Conservation (phyloP, 2,113 vertebrate genomes). For the Verasper variegatus region DNA sequence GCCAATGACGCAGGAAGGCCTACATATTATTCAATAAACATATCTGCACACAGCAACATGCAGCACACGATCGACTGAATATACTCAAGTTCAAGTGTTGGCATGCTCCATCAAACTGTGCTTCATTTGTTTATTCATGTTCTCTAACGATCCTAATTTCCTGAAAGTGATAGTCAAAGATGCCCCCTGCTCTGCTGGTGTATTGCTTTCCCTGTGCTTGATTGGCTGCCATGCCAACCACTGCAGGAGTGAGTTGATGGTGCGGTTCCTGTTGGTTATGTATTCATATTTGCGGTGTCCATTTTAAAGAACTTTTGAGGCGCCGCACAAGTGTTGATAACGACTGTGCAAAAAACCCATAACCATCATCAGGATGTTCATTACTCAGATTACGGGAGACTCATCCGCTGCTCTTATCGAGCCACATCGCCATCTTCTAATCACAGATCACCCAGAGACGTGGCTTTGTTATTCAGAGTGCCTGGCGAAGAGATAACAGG, state of each 20-base stretch:
- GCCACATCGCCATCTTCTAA: constrained; percentile 9
- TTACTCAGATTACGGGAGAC: constrained; percentile 17
- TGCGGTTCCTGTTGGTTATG: not conserved
- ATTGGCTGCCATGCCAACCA: constrained; percentile 15
- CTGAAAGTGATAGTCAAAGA: not conserved
- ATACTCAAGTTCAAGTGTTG: not conserved
- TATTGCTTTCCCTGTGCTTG: not conserved
- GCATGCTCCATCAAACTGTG: not conserved
- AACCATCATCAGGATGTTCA: constrained; percentile 19
- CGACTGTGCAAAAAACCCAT: constrained; percentile 3
- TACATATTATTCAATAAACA: not conserved
- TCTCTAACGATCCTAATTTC: not conserved
- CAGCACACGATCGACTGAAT: not conserved
- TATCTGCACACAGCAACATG: not conserved
- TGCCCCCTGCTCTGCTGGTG: not conserved
- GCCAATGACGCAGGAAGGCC: not conserved
- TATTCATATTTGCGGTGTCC: not conserved
- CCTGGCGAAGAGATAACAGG: constrained; percentile 48
- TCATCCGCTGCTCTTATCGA: constrained; percentile 11
- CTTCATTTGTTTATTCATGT: not conserved
- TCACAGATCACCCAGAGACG: constrained; percentile 35
- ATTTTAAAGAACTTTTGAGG: constrained; percentile 3
- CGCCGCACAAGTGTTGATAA: not conserved
- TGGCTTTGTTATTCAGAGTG: constrained; percentile 34
- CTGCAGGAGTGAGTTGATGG: not conserved